These are phyloP conservation scores for Calonectris borealis DNA, from an alignment of 2,113 vertebrate genomes.

Conservation along the genomic window DNA sequence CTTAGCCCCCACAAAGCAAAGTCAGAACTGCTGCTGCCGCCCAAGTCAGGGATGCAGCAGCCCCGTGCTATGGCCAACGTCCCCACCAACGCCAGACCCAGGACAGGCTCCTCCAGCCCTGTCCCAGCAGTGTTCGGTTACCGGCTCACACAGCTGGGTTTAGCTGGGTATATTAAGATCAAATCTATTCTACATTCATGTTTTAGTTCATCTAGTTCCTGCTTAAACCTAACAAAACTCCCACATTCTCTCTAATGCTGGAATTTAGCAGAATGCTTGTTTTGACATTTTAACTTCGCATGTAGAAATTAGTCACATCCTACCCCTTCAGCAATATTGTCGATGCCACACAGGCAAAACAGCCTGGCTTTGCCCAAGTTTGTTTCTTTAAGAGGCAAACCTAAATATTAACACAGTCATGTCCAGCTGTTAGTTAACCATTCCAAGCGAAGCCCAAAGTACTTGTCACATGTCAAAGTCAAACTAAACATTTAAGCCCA, in stretches of 20 bases:
- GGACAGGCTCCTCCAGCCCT: background rate
- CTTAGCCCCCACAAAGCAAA: background rate
- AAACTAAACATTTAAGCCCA: background rate
- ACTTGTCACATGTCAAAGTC: background rate
- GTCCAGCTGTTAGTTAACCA: background rate
- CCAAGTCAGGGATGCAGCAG: background rate
- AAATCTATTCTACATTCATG: no score
- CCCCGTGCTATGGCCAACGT: rapidly evolving
- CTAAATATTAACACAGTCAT: background rate
- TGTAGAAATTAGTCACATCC: background rate
- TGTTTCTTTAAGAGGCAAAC: background rate
- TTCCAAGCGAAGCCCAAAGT: background rate
- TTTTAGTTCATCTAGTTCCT: background rate
- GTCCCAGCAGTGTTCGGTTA: background rate
- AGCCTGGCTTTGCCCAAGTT: background rate
- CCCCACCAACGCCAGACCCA: rapidly evolving
- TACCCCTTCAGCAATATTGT: background rate
- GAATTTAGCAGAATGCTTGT: background rate
- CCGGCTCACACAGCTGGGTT: no score
- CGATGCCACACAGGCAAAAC: background rate
- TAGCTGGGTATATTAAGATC: background rate
- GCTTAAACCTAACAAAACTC: background rate
- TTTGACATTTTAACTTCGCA: background rate
- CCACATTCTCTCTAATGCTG: background rate
- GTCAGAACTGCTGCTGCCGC: background rate